Evolutionary conservation across 92 coral and sea anemone genomes (phyloP).

Genomic region (Virgularia gustaviana): DNA sequence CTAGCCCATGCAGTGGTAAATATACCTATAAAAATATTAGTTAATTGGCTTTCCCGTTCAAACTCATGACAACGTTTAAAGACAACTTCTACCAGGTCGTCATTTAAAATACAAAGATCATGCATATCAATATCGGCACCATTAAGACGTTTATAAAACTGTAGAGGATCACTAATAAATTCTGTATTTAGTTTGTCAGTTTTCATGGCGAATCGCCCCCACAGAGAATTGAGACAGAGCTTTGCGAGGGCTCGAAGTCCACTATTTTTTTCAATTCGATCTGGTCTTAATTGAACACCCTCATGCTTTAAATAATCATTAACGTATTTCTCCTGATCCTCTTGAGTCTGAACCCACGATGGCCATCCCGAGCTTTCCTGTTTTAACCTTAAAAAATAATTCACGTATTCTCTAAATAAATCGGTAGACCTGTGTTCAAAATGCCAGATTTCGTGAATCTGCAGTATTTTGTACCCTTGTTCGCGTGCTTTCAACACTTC

Average conservation of each 20-base stretch:
- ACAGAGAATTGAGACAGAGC: constrained; percentile 39
- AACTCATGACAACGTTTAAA: constrained; percentile 38
- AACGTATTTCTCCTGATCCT: background rate
- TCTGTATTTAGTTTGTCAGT: constrained; percentile 40
- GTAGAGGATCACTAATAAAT: constrained; percentile 19
- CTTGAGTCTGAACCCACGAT: constrained; percentile 4
- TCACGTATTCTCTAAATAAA: constrained; percentile 45
- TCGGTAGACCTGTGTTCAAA: constrained; percentile 20
- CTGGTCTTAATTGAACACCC: background rate
- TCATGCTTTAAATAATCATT: constrained; percentile 18
- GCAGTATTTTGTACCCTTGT: constrained; percentile 28
- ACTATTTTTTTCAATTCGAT: background rate
- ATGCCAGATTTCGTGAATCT: constrained; percentile 44
- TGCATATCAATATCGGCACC: constrained; percentile 32
- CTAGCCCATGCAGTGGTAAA: constrained; percentile 40
- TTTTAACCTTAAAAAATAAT: constrained; percentile 40
- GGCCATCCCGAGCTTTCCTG: constrained; percentile 43
- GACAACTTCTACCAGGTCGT: constrained; percentile 43
- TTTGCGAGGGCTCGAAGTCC: constrained; percentile 2
- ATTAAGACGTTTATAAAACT: constrained; percentile 33
- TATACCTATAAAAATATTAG: constrained; percentile 44
- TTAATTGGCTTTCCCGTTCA: constrained; percentile 24
- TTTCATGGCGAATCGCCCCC: constrained; percentile 40
- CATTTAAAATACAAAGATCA: constrained; percentile 42
- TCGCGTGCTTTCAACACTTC: constrained; percentile 17